These are phyloP conservation scores for Spheniscus mendiculus DNA, from an alignment of 2,113 vertebrate species.

Conservation along the genomic window DNA sequence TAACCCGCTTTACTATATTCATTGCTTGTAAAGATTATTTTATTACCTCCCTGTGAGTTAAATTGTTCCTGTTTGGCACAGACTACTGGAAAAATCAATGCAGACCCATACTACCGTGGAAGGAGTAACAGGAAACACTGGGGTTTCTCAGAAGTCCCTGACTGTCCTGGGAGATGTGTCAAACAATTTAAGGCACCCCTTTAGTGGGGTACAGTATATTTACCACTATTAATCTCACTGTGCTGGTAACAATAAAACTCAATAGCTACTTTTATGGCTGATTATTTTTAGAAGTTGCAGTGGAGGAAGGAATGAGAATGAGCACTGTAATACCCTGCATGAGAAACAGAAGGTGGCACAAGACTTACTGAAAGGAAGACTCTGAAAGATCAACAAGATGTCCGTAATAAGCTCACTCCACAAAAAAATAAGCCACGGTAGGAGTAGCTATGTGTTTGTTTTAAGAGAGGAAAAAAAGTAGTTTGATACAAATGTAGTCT, in stretches of 20 bases:
- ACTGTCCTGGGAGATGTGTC: slow-evolving; percentile 25
- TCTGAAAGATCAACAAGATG: neutral
- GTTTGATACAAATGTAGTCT: neutral
- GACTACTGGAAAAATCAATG: slow-evolving; percentile 64
- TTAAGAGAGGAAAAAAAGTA: neutral
- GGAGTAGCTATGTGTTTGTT: neutral
- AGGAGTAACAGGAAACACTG: slow-evolving; percentile 50
- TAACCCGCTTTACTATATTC: neutral
- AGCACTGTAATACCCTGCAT: neutral
- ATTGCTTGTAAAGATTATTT: slow-evolving; percentile 34
- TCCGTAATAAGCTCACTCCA: neutral
- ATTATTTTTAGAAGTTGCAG: slow-evolving; percentile 47
- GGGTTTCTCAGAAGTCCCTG: slow-evolving; percentile 56
- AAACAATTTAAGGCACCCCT: slow-evolving; percentile 35
- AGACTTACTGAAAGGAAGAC: neutral
- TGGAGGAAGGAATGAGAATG: neutral
- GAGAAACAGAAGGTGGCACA: neutral
- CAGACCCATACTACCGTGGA: neutral
- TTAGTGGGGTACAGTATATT: slow-evolving; percentile 16
- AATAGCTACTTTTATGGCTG: neutral
- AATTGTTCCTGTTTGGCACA: slow-evolving; percentile 63
- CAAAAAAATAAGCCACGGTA: neutral
- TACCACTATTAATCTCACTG: slow-evolving; percentile 24
- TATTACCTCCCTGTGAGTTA: slow-evolving; percentile 30
- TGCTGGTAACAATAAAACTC: slow-evolving; percentile 38